Conservation (phyloP, 1,140 invertebrate genomes). For the Leptoteleia sp. region DNA sequence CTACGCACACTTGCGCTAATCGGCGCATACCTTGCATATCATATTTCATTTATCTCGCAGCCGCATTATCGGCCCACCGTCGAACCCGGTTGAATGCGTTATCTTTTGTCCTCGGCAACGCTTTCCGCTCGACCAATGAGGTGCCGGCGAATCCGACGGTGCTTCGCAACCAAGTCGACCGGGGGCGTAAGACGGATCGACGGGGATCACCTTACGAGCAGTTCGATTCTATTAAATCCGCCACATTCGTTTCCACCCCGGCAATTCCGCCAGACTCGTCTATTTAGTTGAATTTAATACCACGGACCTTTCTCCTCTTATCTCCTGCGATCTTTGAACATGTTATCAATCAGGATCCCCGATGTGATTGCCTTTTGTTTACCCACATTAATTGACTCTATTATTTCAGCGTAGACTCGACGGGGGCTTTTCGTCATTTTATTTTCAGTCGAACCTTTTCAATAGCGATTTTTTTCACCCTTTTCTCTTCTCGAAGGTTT, state of each 20-base stretch:
- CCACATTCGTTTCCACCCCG: constrained; percentile 30
- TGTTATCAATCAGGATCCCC: constrained; percentile 42
- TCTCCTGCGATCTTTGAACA: constrained; percentile 18
- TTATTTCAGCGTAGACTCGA: constrained; percentile 3
- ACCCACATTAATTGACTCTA: constrained; percentile 4
- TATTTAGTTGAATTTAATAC: constrained; percentile 46
- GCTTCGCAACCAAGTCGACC: constrained; percentile 35
- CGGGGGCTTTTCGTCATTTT: too few species aligned
- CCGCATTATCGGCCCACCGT: constrained; percentile 7
- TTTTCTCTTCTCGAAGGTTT: too few species aligned
- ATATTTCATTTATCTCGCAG: constrained; percentile 35
- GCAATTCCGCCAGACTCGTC: constrained; percentile 13
- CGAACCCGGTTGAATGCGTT: constrained; percentile 4
- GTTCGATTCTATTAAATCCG: constrained; percentile 63
- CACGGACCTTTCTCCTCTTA: constrained; percentile 5
- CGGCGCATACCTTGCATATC: constrained; percentile 37
- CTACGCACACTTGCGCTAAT: constrained; percentile 24
- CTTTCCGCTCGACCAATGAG: constrained; percentile 10
- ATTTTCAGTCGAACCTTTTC: too few species aligned
- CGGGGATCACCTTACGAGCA: constrained; percentile 63
- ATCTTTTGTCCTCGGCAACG: constrained; percentile 10
- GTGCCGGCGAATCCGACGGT: constrained; percentile 15
- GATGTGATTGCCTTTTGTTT: constrained; percentile 26
- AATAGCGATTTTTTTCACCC: too few species aligned
- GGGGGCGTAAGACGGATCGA: constrained; percentile 54